phyloP scores from a whole-genome alignment of 1,140 invertebrate genomes.

The Lasioglossum baleicum region DNA sequence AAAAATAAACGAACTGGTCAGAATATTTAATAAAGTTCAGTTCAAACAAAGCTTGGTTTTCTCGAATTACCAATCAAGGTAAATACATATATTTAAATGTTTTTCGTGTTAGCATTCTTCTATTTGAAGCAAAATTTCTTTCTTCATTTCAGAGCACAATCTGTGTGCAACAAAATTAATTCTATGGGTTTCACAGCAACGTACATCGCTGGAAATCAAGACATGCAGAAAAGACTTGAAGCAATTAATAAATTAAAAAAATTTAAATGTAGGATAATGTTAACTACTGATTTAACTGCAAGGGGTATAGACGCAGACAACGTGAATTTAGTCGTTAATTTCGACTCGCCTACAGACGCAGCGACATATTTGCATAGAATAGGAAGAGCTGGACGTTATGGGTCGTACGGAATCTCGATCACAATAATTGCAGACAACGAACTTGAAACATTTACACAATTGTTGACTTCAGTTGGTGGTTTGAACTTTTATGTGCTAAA shows the following conservation, averaged over 20 bases:
- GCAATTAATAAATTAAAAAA: constrained; percentile 88
- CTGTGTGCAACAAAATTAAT: constrained; percentile 86
- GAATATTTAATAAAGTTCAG: constrained; percentile 85
- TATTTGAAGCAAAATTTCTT: not conserved
- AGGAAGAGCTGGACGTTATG: constrained; percentile 95
- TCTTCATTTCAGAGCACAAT: constrained; percentile 81
- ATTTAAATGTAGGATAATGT: constrained; percentile 90
- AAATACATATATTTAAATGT: constrained; percentile 46
- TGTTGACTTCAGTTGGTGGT: constrained; percentile 80
- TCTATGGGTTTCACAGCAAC: constrained; percentile 85
- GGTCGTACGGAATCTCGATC: constrained; percentile 87
- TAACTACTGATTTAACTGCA: constrained; percentile 95
- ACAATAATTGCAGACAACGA: constrained; percentile 84
- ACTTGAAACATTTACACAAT: constrained; percentile 80
- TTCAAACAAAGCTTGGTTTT: constrained; percentile 96
- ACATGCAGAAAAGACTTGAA: constrained; percentile 88
- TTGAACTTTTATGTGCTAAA: constrained; percentile 79
- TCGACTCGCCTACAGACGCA: constrained; percentile 90
- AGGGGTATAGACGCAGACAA: constrained; percentile 94
- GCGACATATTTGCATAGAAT: constrained; percentile 97
- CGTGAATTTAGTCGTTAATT: constrained; percentile 96
- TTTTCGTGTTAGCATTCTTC: not conserved
- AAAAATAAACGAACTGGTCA: constrained; percentile 86
- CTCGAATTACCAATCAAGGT: constrained; percentile 91
- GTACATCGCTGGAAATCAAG: constrained; percentile 88